Conservation (phyloP, 2,113 vertebrate species). For the Pangasianodon hypophthalmus region DNA sequence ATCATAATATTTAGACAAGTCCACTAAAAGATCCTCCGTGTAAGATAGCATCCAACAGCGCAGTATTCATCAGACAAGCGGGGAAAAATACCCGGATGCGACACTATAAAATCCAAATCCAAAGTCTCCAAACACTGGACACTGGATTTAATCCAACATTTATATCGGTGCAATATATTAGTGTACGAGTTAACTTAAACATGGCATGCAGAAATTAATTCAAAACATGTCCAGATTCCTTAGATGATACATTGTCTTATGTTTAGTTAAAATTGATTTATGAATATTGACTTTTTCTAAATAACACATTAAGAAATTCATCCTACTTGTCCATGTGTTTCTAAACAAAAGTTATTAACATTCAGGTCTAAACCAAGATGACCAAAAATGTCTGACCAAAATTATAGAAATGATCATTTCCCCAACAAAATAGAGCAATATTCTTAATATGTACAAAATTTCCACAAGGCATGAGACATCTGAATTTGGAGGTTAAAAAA, state of each 20-base stretch:
- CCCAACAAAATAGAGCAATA: no score
- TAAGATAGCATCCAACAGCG: background rate
- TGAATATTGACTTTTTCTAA: background rate
- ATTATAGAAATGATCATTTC: no score
- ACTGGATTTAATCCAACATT: background rate
- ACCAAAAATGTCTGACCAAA: no score
- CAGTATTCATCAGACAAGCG: background rate
- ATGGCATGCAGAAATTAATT: background rate
- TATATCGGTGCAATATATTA: background rate
- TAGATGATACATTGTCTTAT: background rate
- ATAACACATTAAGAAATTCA: background rate
- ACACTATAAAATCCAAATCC: background rate
- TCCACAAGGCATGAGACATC: no score
- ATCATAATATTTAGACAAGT: no score
- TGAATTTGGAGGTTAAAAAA: no score
- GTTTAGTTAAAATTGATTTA: background rate
- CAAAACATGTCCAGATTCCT: background rate
- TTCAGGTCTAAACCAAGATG: no score
- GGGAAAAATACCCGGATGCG: background rate
- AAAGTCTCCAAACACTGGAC: background rate
- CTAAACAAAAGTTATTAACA: no score
- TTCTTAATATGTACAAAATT: no score
- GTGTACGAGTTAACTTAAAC: background rate
- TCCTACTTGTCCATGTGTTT: background rate
- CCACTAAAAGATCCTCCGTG: background rate